Evolutionary conservation across 2,113 vertebrate genomes (phyloP), one percentile per base, ranked within the genome.

Genomic region (Bostrychus sinensis): DNA sequence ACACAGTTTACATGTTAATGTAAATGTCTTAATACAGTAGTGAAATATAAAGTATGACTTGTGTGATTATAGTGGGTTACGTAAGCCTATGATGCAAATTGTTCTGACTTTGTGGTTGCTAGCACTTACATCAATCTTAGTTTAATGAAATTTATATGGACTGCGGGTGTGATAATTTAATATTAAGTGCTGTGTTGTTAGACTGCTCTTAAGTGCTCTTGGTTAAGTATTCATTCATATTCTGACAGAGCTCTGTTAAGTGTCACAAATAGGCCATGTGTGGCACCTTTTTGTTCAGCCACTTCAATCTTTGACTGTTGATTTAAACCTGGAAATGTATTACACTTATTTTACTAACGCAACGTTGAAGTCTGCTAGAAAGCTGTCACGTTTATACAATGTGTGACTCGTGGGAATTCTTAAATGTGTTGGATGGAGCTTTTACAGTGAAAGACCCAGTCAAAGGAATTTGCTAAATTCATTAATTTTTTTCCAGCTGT

Each of bases 251-350:
- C 12, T 50, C 46, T 50, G n/a, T 57, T 78, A 57, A 72, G 50
- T 30, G 55, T 34, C 25, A 30, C 45, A 75, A 70, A 45, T 62
- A 39, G 38, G 22, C 17, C 70, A 55, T 60, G 9, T 77, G 60
- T 74, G 58, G 41, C 70, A 77, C 73, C 70, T 68, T 81, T 79
- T 72, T 64, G 30, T 11, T 75, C 57, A 63, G 53, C 46, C 56
- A 43, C 62, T 73, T 76, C 43, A 81, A 66, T 81, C 71, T 80
- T 82, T 84, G 65, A 20, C 7, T 19, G 46, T 46, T 58, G 48
- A 58, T 69, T 82, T 71, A 66, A 38, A 62, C 20, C 34, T 23
- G 62, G 43, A 51, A 48, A 36, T 50, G 50, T 23, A 39, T 46
- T 30, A 51, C 16, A 51, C 56, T 62, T 43, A 20, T 62, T 5